phyloP scores from a whole-genome alignment of 1,140 invertebrate species.

The Zelostemma sp. region DNA sequence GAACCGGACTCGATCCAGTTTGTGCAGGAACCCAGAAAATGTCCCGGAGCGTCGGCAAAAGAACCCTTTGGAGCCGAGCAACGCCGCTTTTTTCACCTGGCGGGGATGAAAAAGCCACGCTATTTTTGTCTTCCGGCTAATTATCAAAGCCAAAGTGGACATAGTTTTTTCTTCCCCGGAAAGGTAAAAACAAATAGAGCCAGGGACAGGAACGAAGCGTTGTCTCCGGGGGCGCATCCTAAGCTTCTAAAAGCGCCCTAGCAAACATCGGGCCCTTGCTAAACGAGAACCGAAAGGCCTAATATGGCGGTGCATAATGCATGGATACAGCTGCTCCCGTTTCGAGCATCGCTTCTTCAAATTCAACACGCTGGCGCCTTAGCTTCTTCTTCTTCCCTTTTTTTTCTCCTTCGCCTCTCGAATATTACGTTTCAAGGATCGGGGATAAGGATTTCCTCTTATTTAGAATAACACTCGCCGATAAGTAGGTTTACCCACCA shows the following conservation, averaged over 20 bases:
- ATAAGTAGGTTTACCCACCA: too few species aligned
- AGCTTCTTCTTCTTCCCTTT: constrained; percentile 14
- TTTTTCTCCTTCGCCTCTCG: not conserved
- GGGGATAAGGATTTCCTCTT: too few species aligned
- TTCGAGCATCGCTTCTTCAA: constrained; percentile 39
- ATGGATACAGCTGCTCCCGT: constrained; percentile 56
- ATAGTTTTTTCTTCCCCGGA: not conserved
- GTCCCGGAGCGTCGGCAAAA: constrained; percentile 38
- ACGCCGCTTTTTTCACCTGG: constrained; percentile 52
- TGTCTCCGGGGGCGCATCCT: constrained; percentile 23
- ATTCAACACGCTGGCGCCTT: constrained; percentile 19
- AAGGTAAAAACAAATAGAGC: not conserved
- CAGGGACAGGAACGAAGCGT: not conserved
- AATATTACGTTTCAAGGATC: too few species aligned
- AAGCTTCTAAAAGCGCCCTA: constrained; percentile 27
- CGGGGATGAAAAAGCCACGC: constrained; percentile 33
- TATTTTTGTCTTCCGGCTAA: too few species aligned
- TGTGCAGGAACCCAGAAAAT: constrained; percentile 67
- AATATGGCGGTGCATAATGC: constrained; percentile 43
- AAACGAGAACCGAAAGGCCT: constrained; percentile 11
- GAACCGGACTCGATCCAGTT: constrained; percentile 55
- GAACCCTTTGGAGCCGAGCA: constrained; percentile 61
- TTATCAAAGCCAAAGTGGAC: too few species aligned
- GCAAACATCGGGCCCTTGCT: constrained; percentile 45
- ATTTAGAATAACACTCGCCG: too few species aligned